Percentiles rank a stretch among this genome's conserved stretches.
Evolutionary conservation across 2,797 vertebrate genomes (phyloP).

Genomic region (Argya squamiceps): DNA sequence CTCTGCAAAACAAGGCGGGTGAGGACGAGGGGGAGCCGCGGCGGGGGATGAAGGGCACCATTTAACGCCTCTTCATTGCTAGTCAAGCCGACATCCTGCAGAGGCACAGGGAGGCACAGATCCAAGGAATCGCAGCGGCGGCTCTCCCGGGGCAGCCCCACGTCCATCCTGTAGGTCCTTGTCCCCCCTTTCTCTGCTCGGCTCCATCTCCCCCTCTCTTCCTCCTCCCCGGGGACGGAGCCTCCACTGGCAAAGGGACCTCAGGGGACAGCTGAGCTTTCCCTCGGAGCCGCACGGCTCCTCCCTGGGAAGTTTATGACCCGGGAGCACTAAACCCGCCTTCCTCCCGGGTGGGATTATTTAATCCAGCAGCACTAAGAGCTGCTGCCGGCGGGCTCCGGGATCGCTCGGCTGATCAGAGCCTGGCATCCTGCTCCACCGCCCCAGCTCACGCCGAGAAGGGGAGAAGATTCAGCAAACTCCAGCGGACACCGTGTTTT

Average conservation of each 20-base stretch:
- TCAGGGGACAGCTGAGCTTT: neutral
- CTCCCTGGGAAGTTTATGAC: neutral
- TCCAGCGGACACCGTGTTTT: neutral
- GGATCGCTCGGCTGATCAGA: neutral
- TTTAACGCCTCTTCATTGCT: neutral
- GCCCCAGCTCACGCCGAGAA: neutral
- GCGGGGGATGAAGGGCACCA: slow-evolving; percentile 11
- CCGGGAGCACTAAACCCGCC: neutral
- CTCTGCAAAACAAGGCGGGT: neutral
- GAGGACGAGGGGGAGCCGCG: neutral
- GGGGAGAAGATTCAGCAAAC: neutral
- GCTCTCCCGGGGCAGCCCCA: neutral
- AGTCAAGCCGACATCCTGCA: neutral
- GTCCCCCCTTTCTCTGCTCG: neutral
- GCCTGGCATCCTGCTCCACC: neutral
- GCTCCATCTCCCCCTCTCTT: neutral
- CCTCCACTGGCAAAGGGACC: neutral
- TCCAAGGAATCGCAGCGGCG: neutral
- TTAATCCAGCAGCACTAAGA: neutral
- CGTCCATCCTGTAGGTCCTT: neutral
- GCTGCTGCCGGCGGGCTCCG: neutral
- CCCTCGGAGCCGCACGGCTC: neutral
- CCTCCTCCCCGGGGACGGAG: neutral
- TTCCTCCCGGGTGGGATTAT: neutral
- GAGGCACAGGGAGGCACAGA: neutral